A percentile compares a stretch with the other conserved stretches of the same genome.
phyloP scores from a whole-genome alignment of 1,140 invertebrate species.

The Achatina immaculata region DNA sequence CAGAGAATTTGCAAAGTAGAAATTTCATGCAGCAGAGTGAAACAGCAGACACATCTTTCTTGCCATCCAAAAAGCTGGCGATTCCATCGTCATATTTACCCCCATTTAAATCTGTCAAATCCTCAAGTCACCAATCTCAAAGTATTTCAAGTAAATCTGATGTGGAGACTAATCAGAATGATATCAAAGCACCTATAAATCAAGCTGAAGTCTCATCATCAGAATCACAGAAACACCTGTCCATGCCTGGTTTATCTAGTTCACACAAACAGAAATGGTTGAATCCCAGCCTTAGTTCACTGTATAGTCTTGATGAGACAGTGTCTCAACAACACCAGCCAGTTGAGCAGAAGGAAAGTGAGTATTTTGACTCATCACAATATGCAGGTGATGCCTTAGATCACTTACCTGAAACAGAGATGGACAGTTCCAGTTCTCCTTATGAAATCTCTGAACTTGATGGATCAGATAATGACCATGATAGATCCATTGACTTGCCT shows the following conservation, averaged over 20 bases:
- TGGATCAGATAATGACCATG: conserved; percentile 4
- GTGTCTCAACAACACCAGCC: conserved; percentile 1
- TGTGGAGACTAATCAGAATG: too few species aligned
- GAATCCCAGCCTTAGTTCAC: neutral
- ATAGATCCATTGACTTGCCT: neutral
- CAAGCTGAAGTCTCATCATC: too few species aligned
- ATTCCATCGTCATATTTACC: neutral
- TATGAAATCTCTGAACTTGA: conserved; percentile 28
- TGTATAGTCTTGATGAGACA: conserved; percentile 7
- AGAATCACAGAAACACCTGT: neutral
- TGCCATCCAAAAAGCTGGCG: neutral
- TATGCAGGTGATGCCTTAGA: conserved; percentile 13
- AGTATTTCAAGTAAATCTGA: too few species aligned
- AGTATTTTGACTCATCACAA: conserved; percentile 20
- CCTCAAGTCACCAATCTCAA: neutral
- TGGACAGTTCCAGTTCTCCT: neutral
- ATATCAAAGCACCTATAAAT: too few species aligned
- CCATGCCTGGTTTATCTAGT: neutral
- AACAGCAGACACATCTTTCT: neutral
- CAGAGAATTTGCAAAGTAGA: neutral
- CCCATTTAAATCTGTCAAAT: neutral
- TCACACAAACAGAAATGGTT: conserved; percentile 29
- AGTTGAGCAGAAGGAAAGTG: neutral
- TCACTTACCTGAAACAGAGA: neutral
- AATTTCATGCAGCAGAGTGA: neutral